phyloP scores from a whole-genome alignment of 2,113 vertebrate genomes.

The Damaliscus lunatus region DNA sequence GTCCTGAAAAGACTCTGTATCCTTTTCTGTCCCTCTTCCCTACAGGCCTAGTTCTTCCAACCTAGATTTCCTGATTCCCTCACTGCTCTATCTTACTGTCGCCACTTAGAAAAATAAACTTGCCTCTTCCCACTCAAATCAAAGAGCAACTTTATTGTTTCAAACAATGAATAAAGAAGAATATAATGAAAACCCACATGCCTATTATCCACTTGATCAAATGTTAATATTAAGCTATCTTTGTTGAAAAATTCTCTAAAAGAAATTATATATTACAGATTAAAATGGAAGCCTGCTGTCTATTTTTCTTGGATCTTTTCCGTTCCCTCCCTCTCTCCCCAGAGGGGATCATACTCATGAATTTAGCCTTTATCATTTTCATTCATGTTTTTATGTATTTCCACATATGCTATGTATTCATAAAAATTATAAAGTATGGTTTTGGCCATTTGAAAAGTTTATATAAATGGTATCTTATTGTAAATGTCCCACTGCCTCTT shows the following conservation, averaged over 20 bases:
- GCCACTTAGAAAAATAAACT: constrained; percentile 7
- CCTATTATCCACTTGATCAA: background rate
- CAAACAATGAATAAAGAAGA: background rate
- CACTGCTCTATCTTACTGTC: background rate
- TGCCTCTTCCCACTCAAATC: background rate
- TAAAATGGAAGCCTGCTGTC: background rate
- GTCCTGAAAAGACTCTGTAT: background rate
- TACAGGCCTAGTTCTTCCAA: background rate
- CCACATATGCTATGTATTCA: constrained; percentile 5
- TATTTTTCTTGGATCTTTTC: background rate
- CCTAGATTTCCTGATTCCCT: background rate
- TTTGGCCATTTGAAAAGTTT: background rate
- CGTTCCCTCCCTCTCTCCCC: background rate
- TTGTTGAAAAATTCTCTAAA: background rate
- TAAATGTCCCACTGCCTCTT: background rate
- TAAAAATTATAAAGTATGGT: background rate
- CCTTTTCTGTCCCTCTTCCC: background rate
- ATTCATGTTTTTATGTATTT: background rate
- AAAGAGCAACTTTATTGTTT: background rate
- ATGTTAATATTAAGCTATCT: background rate
- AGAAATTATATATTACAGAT: background rate
- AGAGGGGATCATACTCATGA: background rate
- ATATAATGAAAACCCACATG: background rate
- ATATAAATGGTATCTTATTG: background rate
- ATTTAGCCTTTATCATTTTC: constrained; percentile 3